Conservation (phyloP, 2,113 vertebrate species). For the Apodemus speciosus region DNA sequence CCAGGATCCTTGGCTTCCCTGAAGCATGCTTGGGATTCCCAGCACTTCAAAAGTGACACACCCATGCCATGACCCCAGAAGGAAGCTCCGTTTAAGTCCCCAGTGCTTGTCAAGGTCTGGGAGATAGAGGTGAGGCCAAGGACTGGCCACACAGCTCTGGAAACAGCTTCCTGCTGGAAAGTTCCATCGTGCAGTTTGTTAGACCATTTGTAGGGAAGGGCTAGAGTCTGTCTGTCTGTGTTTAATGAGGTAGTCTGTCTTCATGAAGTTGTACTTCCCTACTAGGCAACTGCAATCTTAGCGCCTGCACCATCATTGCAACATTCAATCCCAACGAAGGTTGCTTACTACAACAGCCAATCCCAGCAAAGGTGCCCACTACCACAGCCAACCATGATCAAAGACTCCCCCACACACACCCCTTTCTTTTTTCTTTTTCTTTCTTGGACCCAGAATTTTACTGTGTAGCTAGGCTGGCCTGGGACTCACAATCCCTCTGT, state of each 20-base stretch:
- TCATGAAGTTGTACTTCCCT: not conserved
- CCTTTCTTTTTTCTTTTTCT: not conserved
- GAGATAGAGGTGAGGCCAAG: rapidly evolving
- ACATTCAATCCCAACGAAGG: not conserved
- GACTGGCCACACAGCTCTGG: not conserved
- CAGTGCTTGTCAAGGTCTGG: not conserved
- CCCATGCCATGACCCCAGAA: not conserved
- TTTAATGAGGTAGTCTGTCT: not conserved
- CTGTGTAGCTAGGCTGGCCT: not conserved
- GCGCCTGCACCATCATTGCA: not conserved
- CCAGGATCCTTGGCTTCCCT: not conserved
- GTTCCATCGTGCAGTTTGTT: not conserved
- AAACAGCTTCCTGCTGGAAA: not conserved
- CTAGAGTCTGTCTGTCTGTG: not conserved
- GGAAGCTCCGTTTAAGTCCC: not conserved
- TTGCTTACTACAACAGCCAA: not conserved
- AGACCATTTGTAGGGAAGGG: rapidly evolving
- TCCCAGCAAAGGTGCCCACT: not conserved
- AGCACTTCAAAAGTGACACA: not conserved
- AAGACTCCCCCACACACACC: not conserved
- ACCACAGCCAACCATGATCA: not conserved
- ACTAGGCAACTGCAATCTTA: rapidly evolving
- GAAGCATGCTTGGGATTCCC: not conserved
- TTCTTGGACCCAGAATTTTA: not conserved
- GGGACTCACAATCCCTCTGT: not conserved